Percentiles rank a stretch among this genome's conserved stretches.
These are phyloP conservation scores for Datnioides undecimradiatus DNA, from an alignment of 2,113 vertebrate species.

Conservation along the genomic window DNA sequence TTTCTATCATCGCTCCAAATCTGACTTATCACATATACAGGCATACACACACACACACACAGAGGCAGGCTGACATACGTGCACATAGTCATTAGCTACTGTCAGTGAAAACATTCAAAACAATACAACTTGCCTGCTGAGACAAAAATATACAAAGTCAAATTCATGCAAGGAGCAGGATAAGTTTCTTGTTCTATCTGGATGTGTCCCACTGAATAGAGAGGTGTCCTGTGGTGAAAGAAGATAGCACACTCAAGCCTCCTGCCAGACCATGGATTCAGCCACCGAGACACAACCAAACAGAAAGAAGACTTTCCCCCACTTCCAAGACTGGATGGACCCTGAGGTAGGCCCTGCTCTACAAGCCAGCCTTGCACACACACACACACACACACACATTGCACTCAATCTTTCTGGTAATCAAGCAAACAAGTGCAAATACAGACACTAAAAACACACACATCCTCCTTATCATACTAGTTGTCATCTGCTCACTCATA, in stretches of 20 bases:
- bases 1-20: slow-evolving; percentile 39
- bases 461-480: slow-evolving; percentile 1
- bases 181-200: not conserved
- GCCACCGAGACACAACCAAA: slow-evolving; percentile 29
- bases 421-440: slow-evolving; percentile 27
- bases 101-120: not conserved
- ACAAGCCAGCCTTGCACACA: not conserved
- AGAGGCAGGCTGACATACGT: not conserved
- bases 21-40: slow-evolving; percentile 15
- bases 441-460: slow-evolving; percentile 1
- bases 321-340: not conserved
- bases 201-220: not conserved
- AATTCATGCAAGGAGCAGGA: slow-evolving; percentile 2
- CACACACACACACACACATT: not conserved
- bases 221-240: slow-evolving; percentile 9
- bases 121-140: not conserved
- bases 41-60: not conserved
- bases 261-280: slow-evolving; percentile 24
- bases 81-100: not conserved
- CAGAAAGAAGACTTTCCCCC: slow-evolving; percentile 2
- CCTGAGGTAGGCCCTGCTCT: not conserved
- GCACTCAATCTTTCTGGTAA: slow-evolving; percentile 20
- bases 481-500: slow-evolving; percentile 35
- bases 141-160: not conserved
- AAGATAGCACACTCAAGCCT: slow-evolving; percentile 22